Base-by-base conservation (phyloP, 2,888 invertebrate species). In the Drosophila meridiana region DNA sequence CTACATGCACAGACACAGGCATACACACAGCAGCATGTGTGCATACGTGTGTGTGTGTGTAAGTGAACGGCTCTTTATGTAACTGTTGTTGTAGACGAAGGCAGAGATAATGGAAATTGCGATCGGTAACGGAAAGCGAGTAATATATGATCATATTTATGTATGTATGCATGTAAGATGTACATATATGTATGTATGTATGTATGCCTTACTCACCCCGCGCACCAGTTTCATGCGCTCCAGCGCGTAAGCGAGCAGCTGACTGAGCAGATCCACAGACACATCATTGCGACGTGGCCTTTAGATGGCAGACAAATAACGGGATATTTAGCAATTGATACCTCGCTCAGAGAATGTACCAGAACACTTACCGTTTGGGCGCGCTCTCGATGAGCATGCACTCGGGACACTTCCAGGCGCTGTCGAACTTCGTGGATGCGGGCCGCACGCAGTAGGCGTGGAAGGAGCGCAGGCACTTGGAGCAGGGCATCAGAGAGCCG, bases 401-500 rank as follows among this genome's bases (percentile, higher is more conserved):
- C 92, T 98, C 98, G 0, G 97, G 96, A 91, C 99, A 99, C 57
- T 96, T 95, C 97, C 98, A 98, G 85, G 94, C 93, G 88, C 94
- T 93, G 83, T 91, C 94, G 66, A 94, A 92, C 43, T 92, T 91
- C 56, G 93, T 92, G 3, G 93, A 91, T 8, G 94, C 91, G 2
- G 94, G 93, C 69, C 94, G 94, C 69, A 96, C 94, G 93, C 99
- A 99, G 91, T 95, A 96, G 14, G 94, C 94, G 93, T 99, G 99
- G 94, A 95, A 98, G 1, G 96, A 95, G 34, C 98, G 94, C 3
- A 97, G 96, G 92, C 99, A 99, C 28, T 96, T 95, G 38, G 96
- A 96, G 92, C 98, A 98, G 8, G 94, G 93, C 85, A 95, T 93
- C 20, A 94, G 90, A 1, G 94, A 94, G 2, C 94, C 94, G 53